Conservation (phyloP, 2,113 vertebrate genomes). For the Felis chaus region DNA sequence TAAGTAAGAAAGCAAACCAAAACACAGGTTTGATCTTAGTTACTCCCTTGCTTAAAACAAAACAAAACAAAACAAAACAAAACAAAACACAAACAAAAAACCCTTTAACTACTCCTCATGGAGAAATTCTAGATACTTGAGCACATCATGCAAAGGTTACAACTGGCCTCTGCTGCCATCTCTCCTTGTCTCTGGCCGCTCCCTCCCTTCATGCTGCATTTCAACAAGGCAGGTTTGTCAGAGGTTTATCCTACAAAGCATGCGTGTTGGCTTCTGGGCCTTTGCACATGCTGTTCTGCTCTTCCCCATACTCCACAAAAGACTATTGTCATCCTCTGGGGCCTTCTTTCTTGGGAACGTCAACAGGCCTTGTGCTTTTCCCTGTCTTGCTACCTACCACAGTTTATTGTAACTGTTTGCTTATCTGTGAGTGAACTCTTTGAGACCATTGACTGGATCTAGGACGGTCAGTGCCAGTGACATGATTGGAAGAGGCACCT, state of each 20-base stretch:
- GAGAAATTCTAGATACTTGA: background rate
- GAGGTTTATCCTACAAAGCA: background rate
- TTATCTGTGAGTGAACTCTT: background rate
- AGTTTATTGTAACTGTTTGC: background rate
- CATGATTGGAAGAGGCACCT: background rate
- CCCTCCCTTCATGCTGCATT: background rate
- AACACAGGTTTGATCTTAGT: background rate
- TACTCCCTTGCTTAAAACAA: background rate
- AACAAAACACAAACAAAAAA: background rate
- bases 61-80: background rate
- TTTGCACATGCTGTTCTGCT: background rate
- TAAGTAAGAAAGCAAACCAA: conserved; percentile 5
- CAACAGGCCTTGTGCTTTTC: background rate
- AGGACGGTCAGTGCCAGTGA: background rate
- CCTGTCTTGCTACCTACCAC: background rate
- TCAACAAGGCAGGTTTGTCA: background rate
- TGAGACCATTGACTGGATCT: background rate
- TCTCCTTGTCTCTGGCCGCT: background rate
- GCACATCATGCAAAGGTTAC: background rate
- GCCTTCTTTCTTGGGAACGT: background rate
- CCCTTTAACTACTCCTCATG: background rate
- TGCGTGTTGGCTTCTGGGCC: background rate
- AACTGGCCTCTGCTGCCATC: background rate
- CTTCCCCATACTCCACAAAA: background rate
- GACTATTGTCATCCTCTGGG: background rate